These are phyloP conservation scores for Hyperoodon ampullatus DNA, from an alignment of 2,113 vertebrate species.

Conservation along the genomic window DNA sequence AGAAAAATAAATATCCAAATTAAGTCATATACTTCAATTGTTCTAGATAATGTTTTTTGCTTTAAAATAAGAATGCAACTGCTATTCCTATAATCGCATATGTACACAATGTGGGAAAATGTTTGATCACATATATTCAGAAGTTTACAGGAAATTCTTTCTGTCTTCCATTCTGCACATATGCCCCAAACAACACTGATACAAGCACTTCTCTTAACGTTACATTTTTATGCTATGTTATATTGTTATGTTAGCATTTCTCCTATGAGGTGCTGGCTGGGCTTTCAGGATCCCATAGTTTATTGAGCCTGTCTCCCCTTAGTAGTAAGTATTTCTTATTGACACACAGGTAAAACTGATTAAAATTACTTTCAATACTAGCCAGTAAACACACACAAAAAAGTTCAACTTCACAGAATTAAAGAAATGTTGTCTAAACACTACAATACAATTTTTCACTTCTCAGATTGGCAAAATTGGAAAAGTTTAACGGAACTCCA, in stretches of 20 bases:
- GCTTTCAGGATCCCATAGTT: not conserved
- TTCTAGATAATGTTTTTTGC: not conserved
- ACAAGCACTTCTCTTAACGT: no score
- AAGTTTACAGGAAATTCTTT: not conserved
- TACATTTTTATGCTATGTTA: not conserved
- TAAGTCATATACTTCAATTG: not conserved
- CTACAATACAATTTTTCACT: not conserved
- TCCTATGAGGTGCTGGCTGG: accelerated
- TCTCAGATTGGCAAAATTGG: slow-evolving; percentile 9
- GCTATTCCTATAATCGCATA: not conserved
- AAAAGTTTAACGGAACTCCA: not conserved
- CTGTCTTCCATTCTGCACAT: not conserved
- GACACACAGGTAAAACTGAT: not conserved
- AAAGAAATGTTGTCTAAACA: slow-evolving; percentile 16
- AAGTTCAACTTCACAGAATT: not conserved
- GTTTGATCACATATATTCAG: not conserved
- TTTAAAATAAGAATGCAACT: not conserved
- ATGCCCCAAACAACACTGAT: not conserved
- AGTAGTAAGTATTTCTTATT: not conserved
- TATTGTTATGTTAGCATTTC: not conserved
- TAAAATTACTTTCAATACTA: not conserved
- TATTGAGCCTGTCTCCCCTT: not conserved
- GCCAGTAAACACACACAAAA: not conserved
- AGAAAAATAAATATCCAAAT: slow-evolving; percentile 30
- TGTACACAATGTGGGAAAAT: not conserved